These are phyloP conservation scores for Aphis gossypii DNA, from an alignment of 1,140 invertebrate species.

Conservation along the genomic window DNA sequence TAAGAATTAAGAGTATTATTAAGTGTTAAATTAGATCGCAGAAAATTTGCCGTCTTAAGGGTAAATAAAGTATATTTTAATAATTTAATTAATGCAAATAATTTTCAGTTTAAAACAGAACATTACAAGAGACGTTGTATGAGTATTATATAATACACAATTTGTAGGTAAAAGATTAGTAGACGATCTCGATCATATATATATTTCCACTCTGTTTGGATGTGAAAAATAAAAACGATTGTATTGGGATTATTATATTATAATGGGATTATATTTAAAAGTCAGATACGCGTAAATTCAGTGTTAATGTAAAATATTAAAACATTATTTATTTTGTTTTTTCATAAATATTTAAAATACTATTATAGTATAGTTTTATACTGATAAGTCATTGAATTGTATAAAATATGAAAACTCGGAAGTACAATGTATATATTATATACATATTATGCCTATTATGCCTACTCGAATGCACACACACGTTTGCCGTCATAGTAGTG, in stretches of 20 bases:
- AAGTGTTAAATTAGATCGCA: neutral
- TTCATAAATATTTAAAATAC: neutral
- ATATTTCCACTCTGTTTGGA: neutral
- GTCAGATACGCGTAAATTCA: neutral
- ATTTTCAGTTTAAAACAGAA: neutral
- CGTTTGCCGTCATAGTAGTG: neutral
- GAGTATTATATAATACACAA: no score
- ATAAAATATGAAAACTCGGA: neutral
- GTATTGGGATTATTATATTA: no score
- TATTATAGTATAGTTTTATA: neutral
- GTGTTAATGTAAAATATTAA: neutral
- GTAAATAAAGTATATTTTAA: neutral
- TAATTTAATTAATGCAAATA: neutral
- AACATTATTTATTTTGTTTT: neutral
- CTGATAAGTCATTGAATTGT: neutral
- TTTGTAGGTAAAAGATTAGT: neutral
- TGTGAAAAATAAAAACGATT: neutral
- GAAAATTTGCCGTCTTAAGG: neutral
- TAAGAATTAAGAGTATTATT: neutral
- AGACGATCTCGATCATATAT: neutral
- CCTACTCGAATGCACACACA: neutral
- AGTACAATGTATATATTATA: neutral
- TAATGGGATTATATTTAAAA: neutral
- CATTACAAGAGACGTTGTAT: neutral
- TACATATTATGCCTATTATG: neutral